Conservation (phyloP, 2,113 vertebrate species). For the Chunga burmeisteri region DNA sequence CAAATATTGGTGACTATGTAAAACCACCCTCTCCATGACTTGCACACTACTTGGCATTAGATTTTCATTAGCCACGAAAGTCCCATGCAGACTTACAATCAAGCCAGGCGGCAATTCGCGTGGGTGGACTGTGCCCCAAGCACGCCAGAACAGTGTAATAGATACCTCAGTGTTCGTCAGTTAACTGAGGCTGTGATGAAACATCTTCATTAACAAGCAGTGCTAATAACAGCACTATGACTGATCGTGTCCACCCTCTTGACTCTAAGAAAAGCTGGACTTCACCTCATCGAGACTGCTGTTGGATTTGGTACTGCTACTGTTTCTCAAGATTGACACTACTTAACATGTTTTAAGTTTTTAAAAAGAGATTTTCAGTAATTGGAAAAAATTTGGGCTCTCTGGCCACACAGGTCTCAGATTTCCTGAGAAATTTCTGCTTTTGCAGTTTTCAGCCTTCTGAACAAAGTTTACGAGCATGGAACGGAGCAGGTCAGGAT, state of each 20-base stretch:
- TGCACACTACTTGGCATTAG: neutral
- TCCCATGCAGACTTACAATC: rapidly evolving
- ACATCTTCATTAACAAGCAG: rapidly evolving
- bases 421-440: neutral
- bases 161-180: rapidly evolving
- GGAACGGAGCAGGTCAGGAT: neutral
- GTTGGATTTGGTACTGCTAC: rapidly evolving
- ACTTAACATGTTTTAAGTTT: rapidly evolving
- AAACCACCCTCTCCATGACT: neutral
- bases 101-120: neutral
- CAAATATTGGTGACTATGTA: neutral
- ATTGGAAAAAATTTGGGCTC: rapidly evolving
- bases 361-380: neutral
- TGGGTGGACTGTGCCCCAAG: neutral
- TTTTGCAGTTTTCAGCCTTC: neutral
- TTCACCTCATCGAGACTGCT: rapidly evolving
- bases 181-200: rapidly evolving
- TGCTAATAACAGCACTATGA: neutral
- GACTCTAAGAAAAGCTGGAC: neutral
- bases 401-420: neutral
- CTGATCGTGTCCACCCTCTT: rapidly evolving
- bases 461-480: rapidly evolving
- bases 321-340: neutral
- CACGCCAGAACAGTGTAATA: neutral
- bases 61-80: neutral